phyloP scores from a whole-genome alignment of 2,888 invertebrate species.

The Sarcophaga subvicina region DNA sequence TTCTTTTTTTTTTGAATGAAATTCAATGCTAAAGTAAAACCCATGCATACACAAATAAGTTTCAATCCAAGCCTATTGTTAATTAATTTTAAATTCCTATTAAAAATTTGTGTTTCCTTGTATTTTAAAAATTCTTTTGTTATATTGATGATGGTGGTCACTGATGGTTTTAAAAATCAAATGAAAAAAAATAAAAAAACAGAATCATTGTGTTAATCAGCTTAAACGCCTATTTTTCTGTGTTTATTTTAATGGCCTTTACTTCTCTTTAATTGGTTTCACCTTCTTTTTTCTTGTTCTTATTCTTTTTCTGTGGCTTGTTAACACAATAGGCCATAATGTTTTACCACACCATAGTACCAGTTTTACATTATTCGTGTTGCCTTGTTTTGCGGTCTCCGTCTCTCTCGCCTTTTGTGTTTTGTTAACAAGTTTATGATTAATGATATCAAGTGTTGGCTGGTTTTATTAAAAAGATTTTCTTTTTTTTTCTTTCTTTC shows the following conservation, averaged over 20 bases:
- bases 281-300: neutral
- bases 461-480: neutral
- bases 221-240: constrained; percentile 61
- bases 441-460: constrained; percentile 56
- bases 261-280: neutral
- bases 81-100: too few relatives aligned
- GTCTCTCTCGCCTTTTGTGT: neutral
- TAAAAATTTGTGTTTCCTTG: too few relatives aligned
- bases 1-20: too few relatives aligned
- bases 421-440: constrained; percentile 51
- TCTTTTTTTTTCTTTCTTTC: neutral
- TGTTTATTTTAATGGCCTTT: constrained; percentile 1
- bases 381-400: neutral
- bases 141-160: neutral
- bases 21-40: too few relatives aligned
- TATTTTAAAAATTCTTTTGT: too few relatives aligned
- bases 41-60: too few relatives aligned
- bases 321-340: neutral
- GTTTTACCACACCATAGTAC: constrained; percentile 1
- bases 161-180: neutral
- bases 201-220: constrained; percentile 62
- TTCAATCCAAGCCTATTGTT: too few relatives aligned
- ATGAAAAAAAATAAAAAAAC: constrained; percentile 1
- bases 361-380: neutral
- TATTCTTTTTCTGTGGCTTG: neutral